phyloP scores from a whole-genome alignment of 2,113 vertebrate genomes.

The Gracilinanus agilis region DNA sequence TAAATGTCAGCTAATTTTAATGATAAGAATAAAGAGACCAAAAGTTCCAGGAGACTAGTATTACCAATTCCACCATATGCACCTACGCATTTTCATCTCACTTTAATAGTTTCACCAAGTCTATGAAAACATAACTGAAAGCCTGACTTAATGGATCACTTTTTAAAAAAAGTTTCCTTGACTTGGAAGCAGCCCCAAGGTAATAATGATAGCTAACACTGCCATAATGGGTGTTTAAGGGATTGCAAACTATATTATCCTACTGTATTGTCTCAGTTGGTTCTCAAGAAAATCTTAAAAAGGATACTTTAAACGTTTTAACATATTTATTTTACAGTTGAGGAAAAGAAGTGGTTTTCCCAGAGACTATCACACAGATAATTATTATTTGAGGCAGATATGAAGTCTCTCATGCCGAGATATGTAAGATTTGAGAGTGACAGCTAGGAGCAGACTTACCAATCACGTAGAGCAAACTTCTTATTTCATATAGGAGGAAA shows the following conservation, averaged over 20 bases:
- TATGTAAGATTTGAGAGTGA: background rate
- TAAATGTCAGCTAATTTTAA: background rate
- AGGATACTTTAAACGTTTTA: background rate
- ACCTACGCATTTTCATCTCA: background rate
- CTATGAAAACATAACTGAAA: background rate
- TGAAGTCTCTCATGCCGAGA: background rate
- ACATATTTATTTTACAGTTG: background rate
- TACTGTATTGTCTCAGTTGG: background rate
- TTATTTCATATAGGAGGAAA: background rate
- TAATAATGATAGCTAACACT: background rate
- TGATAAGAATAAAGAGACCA: background rate
- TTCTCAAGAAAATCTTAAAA: background rate
- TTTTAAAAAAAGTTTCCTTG: background rate
- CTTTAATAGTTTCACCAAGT: background rate
- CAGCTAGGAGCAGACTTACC: background rate
- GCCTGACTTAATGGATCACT: background rate
- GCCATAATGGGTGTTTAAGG: background rate
- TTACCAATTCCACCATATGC: background rate
- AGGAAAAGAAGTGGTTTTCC: background rate
- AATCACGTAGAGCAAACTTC: background rate
- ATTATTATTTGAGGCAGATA: background rate
- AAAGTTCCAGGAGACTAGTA: background rate
- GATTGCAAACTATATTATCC: background rate
- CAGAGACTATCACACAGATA: background rate
- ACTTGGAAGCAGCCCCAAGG: background rate